Conservation (phyloP, 2,888 invertebrate species). For the Amphiduros pacificus region DNA sequence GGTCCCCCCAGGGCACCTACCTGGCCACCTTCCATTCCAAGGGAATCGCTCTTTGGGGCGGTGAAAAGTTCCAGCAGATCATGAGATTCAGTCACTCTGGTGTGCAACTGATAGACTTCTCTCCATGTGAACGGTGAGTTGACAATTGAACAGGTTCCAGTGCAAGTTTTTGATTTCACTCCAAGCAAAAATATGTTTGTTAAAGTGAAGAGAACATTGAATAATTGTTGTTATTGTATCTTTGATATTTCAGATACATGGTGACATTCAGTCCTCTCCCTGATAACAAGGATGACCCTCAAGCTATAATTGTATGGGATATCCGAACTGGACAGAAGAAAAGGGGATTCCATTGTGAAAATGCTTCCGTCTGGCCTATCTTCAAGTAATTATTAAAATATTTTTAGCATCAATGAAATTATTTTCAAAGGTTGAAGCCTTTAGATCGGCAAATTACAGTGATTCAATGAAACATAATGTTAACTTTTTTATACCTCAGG, state of each 20-base stretch:
- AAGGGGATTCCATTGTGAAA: constrained; percentile 75
- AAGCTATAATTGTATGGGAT: constrained; percentile 92
- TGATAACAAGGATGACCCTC: constrained; percentile 69
- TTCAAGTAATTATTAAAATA: constrained; percentile 69
- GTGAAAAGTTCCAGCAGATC: constrained; percentile 87
- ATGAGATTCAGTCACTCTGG: constrained; percentile 83
- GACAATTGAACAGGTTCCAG: background rate
- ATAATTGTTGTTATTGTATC: constrained; percentile 34
- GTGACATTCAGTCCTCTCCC: constrained; percentile 89
- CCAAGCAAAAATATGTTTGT: too few relatives aligned
- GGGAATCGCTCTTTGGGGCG: constrained; percentile 97
- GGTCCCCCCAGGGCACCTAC: constrained; percentile 97
- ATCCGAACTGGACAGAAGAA: constrained; percentile 92
- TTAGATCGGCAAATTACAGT: too few relatives aligned
- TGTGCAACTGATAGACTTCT: constrained; percentile 95
- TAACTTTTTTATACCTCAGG: constrained; percentile 34
- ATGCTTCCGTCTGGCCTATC: constrained; percentile 81
- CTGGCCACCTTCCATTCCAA: constrained; percentile 93
- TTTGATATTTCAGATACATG: constrained; percentile 81
- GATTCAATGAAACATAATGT: too few relatives aligned
- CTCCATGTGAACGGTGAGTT: constrained; percentile 85
- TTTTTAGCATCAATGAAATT: background rate
- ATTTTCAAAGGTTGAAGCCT: too few relatives aligned
- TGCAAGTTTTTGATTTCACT: too few relatives aligned
- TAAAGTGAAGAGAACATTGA: background rate